Percentiles rank a stretch among this genome's conserved stretches.
phyloP scores from a whole-genome alignment of 2,888 invertebrate genomes.

The Andrena haemorrhoa region DNA sequence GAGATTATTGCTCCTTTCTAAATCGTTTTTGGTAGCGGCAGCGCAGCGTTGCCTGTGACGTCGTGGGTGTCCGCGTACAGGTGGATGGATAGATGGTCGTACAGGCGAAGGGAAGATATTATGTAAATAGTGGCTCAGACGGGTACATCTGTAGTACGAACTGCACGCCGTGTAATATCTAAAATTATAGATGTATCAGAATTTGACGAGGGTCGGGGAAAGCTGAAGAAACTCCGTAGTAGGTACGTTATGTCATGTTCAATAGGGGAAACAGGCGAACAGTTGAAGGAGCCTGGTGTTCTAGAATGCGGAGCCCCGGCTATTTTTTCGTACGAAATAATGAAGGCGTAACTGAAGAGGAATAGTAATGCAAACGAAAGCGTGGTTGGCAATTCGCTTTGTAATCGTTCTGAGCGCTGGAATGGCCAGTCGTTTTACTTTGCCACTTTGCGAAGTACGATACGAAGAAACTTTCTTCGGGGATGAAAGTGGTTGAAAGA shows the following conservation, averaged over 20 bases:
- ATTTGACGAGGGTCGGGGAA: constrained; percentile 60
- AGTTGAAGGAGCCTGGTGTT: constrained; percentile 20
- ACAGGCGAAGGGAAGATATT: constrained; percentile 20
- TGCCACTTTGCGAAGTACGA: background rate
- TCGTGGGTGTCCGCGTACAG: background rate
- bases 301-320: constrained; percentile 41
- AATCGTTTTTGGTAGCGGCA: background rate
- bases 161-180: constrained; percentile 31
- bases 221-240: constrained; percentile 44
- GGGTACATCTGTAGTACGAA: constrained; percentile 25
- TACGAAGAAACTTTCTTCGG: background rate
- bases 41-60: background rate
- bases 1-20: constrained; percentile 7
- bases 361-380: constrained; percentile 46
- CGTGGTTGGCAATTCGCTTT: constrained; percentile 2
- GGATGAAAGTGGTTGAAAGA: background rate
- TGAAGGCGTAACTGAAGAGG: constrained; percentile 52
- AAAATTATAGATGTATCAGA: constrained; percentile 47
- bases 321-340: constrained; percentile 47
- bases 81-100: constrained; percentile 6
- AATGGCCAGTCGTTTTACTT: constrained; percentile 16
- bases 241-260: constrained; percentile 50
- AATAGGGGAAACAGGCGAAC: constrained; percentile 41
- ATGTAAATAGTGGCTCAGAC: constrained; percentile 39
- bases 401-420: constrained; percentile 12